Conservation (phyloP, 2,888 invertebrate species). For the Hipparchia sbordonii region DNA sequence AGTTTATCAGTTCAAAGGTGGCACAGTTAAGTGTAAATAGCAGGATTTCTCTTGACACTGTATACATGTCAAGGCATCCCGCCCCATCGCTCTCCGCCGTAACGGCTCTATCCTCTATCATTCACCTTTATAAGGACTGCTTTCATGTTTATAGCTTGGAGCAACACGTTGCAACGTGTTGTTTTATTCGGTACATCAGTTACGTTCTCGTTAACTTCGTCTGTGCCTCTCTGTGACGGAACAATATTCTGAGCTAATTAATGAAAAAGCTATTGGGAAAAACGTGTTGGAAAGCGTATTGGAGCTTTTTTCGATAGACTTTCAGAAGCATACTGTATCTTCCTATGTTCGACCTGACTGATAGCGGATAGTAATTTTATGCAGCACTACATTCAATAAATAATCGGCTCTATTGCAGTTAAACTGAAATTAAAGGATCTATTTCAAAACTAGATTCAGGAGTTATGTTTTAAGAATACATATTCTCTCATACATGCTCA, state of each 20-base stretch:
- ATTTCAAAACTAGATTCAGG: no score
- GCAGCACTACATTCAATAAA: no score
- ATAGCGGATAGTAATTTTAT: no score
- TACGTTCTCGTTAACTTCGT: slow-evolving; percentile 16
- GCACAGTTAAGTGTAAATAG: slow-evolving; percentile 25
- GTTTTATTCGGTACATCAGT: slow-evolving; percentile 27
- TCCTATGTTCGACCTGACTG: neutral
- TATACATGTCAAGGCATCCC: slow-evolving; percentile 28
- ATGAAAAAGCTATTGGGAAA: neutral
- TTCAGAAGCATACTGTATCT: neutral
- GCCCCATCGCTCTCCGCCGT: slow-evolving; percentile 30
- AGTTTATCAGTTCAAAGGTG: slow-evolving; percentile 19
- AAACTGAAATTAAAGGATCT: no score
- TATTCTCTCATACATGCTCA: no score
- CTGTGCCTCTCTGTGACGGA: neutral
- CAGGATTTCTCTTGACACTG: slow-evolving; percentile 23
- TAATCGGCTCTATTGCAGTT: no score
- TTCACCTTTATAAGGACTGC: slow-evolving; percentile 28
- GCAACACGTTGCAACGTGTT: slow-evolving; percentile 34
- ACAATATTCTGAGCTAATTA: slow-evolving; percentile 6
- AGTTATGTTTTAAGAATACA: no score
- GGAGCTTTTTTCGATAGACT: neutral
- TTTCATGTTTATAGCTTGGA: slow-evolving; percentile 33
- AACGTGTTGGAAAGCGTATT: neutral
- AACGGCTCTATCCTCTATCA: slow-evolving; percentile 34